Evolutionary conservation across 2,113 vertebrate genomes (phyloP).

Genomic region (Pseudorasbora parva): DNA sequence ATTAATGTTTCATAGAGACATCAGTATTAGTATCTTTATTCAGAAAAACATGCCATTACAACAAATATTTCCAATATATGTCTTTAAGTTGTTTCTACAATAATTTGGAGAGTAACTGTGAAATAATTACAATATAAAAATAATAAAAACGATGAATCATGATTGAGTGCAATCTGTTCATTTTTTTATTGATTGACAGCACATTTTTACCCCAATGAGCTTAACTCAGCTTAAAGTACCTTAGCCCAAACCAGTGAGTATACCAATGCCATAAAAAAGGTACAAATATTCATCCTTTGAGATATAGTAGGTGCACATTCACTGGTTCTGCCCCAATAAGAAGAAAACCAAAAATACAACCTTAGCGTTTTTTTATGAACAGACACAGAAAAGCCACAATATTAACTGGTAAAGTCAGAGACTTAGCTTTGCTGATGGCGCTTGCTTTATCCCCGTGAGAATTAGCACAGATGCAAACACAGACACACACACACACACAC

Average conservation of each 20-base stretch:
- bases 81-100: too few species aligned
- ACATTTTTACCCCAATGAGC: too few species aligned
- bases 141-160: too few species aligned
- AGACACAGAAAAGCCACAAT: background rate
- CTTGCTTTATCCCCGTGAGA: constrained; percentile 20
- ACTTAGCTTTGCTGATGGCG: constrained; percentile 40
- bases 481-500: constrained; percentile 4
- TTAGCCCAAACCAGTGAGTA: background rate
- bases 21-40: too few species aligned
- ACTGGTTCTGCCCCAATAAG: background rate
- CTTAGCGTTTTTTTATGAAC: background rate
- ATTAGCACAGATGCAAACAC: constrained; percentile 32
- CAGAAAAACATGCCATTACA: too few species aligned
- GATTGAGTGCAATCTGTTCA: too few species aligned
- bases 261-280: background rate
- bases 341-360: background rate
- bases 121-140: too few species aligned
- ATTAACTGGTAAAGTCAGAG: constrained; percentile 5
- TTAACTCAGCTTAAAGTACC: background rate
- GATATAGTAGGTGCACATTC: background rate
- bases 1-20: too few species aligned
- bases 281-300: background rate
- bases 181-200: too few species aligned
- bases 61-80: too few species aligned
- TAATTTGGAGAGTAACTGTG: too few species aligned